Evolutionary conservation across 2,888 invertebrate species (phyloP).

Genomic region (Autographa pulchrina): DNA sequence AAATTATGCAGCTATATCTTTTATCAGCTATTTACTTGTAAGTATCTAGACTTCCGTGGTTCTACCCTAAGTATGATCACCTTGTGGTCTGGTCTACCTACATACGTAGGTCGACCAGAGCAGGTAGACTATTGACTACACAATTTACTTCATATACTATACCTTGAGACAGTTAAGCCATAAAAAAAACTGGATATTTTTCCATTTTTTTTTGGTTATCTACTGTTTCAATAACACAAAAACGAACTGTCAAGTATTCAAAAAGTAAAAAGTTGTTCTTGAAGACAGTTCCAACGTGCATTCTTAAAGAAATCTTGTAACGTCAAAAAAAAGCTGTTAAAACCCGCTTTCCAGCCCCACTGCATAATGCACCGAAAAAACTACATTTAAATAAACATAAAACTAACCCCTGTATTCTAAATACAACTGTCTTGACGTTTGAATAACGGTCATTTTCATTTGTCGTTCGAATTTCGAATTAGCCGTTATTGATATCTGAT

Average conservation of each 20-base stretch:
- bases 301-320: constrained; percentile 46
- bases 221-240: too few species aligned
- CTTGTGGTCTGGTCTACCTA: too few species aligned
- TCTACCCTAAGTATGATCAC: too few species aligned
- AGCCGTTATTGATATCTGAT: constrained; percentile 50
- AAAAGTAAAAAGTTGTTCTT: constrained; percentile 1
- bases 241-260: background rate
- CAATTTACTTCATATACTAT: too few species aligned
- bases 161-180: too few species aligned
- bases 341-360: constrained; percentile 44
- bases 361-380: constrained; percentile 50
- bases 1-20: too few species aligned
- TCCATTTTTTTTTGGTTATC: too few species aligned
- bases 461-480: constrained; percentile 32
- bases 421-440: constrained; percentile 25
- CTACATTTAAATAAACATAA: constrained; percentile 48
- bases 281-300: constrained; percentile 29
- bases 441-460: constrained; percentile 37
- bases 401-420: background rate
- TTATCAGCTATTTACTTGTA: too few species aligned
- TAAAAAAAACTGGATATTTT: too few species aligned
- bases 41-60: too few species aligned
- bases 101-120: too few species aligned
- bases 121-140: too few species aligned
- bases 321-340: constrained; percentile 50